A percentile compares a stretch with the other conserved stretches of the same genome.
phyloP scores from a whole-genome alignment of 2,113 vertebrate genomes.

The Halcyon senegalensis region DNA sequence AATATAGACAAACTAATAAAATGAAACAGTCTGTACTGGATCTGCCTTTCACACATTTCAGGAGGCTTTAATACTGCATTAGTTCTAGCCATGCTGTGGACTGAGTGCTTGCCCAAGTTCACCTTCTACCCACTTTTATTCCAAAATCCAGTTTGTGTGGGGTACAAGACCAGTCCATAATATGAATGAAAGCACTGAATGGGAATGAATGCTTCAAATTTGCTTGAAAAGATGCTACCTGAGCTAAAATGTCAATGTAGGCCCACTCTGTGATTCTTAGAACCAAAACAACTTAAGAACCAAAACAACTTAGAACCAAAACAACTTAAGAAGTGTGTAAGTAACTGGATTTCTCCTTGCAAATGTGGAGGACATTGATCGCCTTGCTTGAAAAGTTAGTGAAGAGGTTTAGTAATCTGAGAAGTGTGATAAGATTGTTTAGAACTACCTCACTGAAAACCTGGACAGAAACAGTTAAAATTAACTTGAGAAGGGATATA shows the following conservation, averaged over 20 bases:
- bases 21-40: not conserved
- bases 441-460: not conserved
- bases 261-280: not conserved
- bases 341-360: not conserved
- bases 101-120: not conserved
- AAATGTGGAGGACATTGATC: not conserved
- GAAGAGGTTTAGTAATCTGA: not conserved
- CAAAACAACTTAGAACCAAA: not conserved
- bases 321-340: not conserved
- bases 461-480: conserved; percentile 5
- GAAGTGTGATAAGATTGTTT: not conserved
- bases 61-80: not conserved
- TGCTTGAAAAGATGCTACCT: not conserved
- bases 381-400: not conserved
- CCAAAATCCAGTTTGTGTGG: not conserved
- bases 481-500: not conserved
- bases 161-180: not conserved
- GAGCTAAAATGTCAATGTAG: not conserved
- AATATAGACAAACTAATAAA: not conserved
- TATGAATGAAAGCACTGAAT: not conserved
- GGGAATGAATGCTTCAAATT: not conserved
- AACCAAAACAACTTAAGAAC: not conserved
- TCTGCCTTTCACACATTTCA: not conserved
- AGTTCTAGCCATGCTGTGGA: not conserved
- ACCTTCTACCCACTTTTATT: not conserved